Evolutionary conservation across 1,140 invertebrate species (phyloP).

Genomic region (Macrostomum lignano): DNA sequence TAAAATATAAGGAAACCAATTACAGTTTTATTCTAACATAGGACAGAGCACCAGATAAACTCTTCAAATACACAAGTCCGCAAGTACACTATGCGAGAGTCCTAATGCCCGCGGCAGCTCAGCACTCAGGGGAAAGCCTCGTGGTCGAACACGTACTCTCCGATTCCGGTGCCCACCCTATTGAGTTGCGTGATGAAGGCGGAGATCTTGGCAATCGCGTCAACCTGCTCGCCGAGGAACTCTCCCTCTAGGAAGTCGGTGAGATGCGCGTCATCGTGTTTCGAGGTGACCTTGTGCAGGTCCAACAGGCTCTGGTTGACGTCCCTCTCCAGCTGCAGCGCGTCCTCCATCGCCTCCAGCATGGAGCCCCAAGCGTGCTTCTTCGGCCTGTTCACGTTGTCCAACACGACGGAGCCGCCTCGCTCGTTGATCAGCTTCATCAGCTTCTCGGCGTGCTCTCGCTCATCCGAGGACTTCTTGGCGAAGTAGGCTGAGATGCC

Average conservation of each 20-base stretch:
- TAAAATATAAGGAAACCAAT: too few species aligned
- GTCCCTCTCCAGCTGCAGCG: too few species aligned
- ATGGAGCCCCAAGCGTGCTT: slow-evolving; percentile 35
- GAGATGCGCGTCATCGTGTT: too few species aligned
- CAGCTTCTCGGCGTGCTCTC: too few species aligned
- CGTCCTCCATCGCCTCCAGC: slow-evolving; percentile 38
- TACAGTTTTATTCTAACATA: too few species aligned
- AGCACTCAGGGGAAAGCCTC: slow-evolving; percentile 30
- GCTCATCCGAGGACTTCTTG: slow-evolving; percentile 41
- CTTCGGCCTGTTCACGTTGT: slow-evolving; percentile 35
- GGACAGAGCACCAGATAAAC: too few species aligned
- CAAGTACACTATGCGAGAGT: too few species aligned
- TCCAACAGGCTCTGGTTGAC: too few species aligned
- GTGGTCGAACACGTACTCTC: slow-evolving; percentile 44
- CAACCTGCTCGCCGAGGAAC: slow-evolving; percentile 44
- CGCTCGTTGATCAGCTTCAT: slow-evolving; percentile 47
- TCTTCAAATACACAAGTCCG: too few species aligned
- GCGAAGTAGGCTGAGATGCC: slow-evolving; percentile 43
- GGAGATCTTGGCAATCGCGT: slow-evolving; percentile 41
- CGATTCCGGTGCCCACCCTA: slow-evolving; percentile 40
- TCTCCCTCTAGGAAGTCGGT: slow-evolving; percentile 42
- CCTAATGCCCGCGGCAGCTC: too few species aligned
- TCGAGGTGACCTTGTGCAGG: too few species aligned
- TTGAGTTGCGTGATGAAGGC: slow-evolving; percentile 42
- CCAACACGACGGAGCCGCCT: slow-evolving; percentile 41